A percentile compares a stretch with the other conserved stretches of the same genome.
These are phyloP conservation scores for Tyrannus savana DNA, from an alignment of 2,113 vertebrate genomes.

Conservation along the genomic window DNA sequence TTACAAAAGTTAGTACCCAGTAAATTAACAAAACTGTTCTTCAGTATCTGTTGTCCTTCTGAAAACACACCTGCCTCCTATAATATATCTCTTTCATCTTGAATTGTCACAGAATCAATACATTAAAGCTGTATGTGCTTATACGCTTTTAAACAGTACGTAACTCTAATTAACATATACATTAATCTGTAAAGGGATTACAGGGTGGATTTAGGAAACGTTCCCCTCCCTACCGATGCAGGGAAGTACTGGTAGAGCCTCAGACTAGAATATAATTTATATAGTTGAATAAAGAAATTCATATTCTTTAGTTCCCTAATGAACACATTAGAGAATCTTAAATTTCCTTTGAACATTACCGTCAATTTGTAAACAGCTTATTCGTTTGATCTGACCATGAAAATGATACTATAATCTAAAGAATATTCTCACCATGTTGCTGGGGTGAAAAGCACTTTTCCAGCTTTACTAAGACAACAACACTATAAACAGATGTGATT, in stretches of 20 bases:
- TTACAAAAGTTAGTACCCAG: neutral
- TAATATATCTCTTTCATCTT: neutral
- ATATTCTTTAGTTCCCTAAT: neutral
- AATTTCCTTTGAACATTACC: neutral
- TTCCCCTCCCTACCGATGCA: neutral
- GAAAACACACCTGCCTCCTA: neutral
- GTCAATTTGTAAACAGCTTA: neutral
- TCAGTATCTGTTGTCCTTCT: neutral
- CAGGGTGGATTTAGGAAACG: neutral
- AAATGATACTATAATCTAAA: neutral
- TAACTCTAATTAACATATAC: neutral
- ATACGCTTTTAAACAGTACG: neutral
- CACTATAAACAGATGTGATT: neutral
- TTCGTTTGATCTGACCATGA: neutral
- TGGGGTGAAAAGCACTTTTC: neutral
- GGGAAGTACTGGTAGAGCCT: neutral
- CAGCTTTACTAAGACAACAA: neutral
- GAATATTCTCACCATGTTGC: neutral
- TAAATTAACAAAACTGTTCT: conserved; percentile 26
- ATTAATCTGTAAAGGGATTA: neutral
- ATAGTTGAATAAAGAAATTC: neutral
- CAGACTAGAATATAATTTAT: neutral
- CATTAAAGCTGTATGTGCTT: neutral
- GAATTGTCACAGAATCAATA: neutral
- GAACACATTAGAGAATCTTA: neutral